Percentiles rank a stretch among this genome's conserved stretches.
These are phyloP conservation scores for Lamellibrachia luymesi DNA, from an alignment of 1,140 invertebrate genomes.

Conservation along the genomic window DNA sequence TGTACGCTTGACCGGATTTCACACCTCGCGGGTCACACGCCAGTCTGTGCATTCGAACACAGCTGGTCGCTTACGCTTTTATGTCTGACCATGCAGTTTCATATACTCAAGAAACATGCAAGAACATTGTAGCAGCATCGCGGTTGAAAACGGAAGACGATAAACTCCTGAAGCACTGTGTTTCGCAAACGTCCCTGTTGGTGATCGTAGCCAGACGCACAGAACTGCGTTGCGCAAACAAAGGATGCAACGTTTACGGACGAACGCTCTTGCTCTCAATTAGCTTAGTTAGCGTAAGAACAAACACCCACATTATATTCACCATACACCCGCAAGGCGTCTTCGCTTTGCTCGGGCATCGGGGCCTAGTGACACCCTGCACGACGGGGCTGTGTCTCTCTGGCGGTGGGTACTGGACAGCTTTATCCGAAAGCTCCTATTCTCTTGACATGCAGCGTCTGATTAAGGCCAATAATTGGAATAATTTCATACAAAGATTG, in stretches of 20 bases:
- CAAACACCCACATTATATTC: neutral
- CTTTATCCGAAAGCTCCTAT: neutral
- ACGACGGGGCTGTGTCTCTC: neutral
- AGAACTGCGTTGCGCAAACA: neutral
- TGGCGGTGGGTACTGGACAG: neutral
- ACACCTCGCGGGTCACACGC: neutral
- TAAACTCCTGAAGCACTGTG: neutral
- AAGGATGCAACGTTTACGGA: neutral
- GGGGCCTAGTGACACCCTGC: neutral
- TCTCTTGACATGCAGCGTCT: neutral
- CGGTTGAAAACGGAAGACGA: neutral
- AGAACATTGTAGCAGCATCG: neutral
- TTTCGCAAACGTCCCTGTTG: neutral
- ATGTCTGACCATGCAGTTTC: neutral
- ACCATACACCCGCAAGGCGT: neutral
- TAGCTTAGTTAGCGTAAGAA: slow-evolving; percentile 1
- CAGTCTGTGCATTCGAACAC: neutral
- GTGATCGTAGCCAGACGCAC: neutral
- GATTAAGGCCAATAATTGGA: neutral
- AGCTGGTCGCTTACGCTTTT: neutral
- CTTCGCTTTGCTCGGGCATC: neutral
- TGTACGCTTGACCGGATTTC: neutral
- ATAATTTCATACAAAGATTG: neutral
- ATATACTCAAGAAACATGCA: neutral
- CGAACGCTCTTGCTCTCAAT: neutral